Base-by-base conservation (phyloP, 30 jellyfish, hydroid and myxozoan genomes). In the Cassiopea andromeda region DNA sequence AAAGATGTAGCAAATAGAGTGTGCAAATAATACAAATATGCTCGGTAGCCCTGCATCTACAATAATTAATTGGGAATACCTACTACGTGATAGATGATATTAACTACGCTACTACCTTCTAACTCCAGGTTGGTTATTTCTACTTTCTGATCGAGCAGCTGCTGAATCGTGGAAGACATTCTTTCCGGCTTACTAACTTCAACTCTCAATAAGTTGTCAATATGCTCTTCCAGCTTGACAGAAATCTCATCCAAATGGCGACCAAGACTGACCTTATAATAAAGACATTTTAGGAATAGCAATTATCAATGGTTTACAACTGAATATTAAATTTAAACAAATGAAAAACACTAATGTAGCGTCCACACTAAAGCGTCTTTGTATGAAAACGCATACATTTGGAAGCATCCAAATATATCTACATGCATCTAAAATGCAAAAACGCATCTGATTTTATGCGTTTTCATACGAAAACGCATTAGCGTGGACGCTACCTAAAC, bases 161-260 rank as follows among this genome's bases (percentile, higher is more conserved):
- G 49, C 1, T 84, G 61, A 47, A 70, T 38, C 1, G n/a, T 16
- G 7, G 46, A 17, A 57, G 44, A 45, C 19, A 46, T 48, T 5
- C 1, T 59, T 54, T 60, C 60, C 44, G 17, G 43, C 1, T 18
- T 12, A 13, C 57, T 60, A 18, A 86, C 46, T 46, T 66, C 80
- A 1, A 16, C 12, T 61, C 94, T 60, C 89, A 86, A 38, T 71
- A 86, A 13, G 19, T 57, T 48, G 27, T 78, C 68, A 1, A 78
- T 54, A 5, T 48, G 70, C 27, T 75, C 69, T 43, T 86, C 94
- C 19, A 69, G 44, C 16, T 54, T 61, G 57, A 73, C 80, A 15
- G 80, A 58, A 48, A 86, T 71, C n/a, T 75, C 87, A 14, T 66
- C 94, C 58, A 86, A 86, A 66, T 77, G 77, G 3, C 94, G 86